phyloP scores from a whole-genome alignment of 2,888 invertebrate genomes.

The Cataglyphis livida region DNA sequence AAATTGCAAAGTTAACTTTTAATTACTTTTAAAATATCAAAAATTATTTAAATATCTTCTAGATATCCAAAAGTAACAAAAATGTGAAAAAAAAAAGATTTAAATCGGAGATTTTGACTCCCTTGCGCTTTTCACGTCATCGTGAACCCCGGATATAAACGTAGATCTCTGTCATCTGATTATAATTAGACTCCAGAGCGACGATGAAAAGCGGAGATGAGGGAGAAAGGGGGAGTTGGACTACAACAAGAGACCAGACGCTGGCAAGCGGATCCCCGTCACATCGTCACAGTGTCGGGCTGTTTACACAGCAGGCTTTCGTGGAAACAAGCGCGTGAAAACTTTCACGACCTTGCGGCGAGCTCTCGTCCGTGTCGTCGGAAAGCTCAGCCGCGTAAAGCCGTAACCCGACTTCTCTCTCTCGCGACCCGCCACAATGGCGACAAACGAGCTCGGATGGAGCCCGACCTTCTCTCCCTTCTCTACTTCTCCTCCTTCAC shows the following conservation, averaged over 20 bases:
- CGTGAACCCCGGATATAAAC: constrained; percentile 15
- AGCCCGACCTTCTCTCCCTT: neutral
- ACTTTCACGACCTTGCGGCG: constrained; percentile 64
- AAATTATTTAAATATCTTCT: neutral
- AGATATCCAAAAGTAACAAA: neutral
- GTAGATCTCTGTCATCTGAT: constrained; percentile 47
- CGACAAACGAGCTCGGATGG: constrained; percentile 32
- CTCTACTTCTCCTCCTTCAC: neutral
- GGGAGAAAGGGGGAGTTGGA: neutral
- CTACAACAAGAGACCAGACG: constrained; percentile 58
- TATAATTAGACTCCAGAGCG: constrained; percentile 63
- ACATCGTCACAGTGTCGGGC: constrained; percentile 24
- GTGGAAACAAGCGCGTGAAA: constrained; percentile 71
- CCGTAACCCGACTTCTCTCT: constrained; percentile 53
- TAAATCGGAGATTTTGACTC: neutral
- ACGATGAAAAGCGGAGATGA: neutral
- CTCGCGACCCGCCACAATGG: constrained; percentile 42
- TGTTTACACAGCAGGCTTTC: constrained; percentile 69
- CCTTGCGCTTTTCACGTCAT: constrained; percentile 6
- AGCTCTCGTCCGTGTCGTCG: constrained; percentile 10
- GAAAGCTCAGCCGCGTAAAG: constrained; percentile 52
- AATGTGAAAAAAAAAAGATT: neutral
- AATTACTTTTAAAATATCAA: neutral
- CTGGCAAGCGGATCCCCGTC: constrained; percentile 15
- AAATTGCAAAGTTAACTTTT: neutral